These are phyloP conservation scores for Styela clava DNA, from an alignment of 23 tunicate genomes.

Conservation along the genomic window DNA sequence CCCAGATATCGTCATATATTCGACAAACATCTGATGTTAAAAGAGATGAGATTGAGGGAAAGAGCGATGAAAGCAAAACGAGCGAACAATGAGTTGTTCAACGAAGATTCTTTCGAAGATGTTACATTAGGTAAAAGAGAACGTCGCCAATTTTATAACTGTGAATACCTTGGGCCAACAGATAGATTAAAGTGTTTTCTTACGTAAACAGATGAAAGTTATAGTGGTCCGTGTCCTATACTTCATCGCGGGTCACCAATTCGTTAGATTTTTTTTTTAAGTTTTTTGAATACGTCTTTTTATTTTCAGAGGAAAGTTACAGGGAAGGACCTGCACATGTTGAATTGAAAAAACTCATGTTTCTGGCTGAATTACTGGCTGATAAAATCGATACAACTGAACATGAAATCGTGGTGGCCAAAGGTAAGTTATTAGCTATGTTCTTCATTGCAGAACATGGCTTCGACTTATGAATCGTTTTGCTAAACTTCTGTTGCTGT, in stretches of 20 bases:
- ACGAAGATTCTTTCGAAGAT: not conserved
- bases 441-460: not conserved
- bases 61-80: conserved; percentile 21
- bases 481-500: no score
- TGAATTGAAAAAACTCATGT: conserved; percentile 13
- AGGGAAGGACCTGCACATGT: conserved; percentile 3
- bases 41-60: conserved; percentile 55
- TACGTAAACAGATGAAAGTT: no score
- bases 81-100: not conserved
- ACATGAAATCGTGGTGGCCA: conserved; percentile 45
- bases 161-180: no score
- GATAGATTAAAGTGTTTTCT: no score
- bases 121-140: not conserved
- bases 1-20: conserved; percentile 65
- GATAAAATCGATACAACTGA: conserved; percentile 46
- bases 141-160: no score
- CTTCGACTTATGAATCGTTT: no score
- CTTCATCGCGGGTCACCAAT: no score
- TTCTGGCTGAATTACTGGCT: conserved; percentile 18
- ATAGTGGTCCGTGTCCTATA: no score
- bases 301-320: not conserved
- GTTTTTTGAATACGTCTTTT: no score
- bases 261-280: no score
- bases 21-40: conserved; percentile 69
- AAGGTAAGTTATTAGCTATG: conserved; percentile 28